Evolutionary conservation across 2,797 vertebrate genomes (phyloP), one percentile per base, ranked within the genome.

Genomic region (Enteromius paludinosus): DNA sequence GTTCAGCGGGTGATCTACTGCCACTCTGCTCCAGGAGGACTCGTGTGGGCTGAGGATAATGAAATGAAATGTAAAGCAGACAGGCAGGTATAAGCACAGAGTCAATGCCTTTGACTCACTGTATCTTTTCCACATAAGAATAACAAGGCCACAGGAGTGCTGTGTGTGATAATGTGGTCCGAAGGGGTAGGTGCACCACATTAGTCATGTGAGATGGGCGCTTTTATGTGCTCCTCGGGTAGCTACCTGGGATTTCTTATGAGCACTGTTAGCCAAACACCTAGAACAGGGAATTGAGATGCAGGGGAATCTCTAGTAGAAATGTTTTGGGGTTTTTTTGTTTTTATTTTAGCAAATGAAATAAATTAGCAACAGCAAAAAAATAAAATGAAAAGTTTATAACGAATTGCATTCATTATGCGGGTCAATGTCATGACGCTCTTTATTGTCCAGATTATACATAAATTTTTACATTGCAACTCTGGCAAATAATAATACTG

Each of bases 251-350:
- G 71, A 80, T 89, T 91, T 88, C 85, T 90, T 87, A 70, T 87
- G 87, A 62, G 83, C 79, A 82, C 82, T 86, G 83, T 89, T 89
- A 92, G 88, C 78, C 85, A 85, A 90, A 87, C 90, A 89, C 83
- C 81, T 83, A 77, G 70, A 74, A 59, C 54, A 61, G 17, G 18
- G 5, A 41, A 30, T 49, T 28, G 15, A 78, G 41, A 20, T 17
- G 33, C 49, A 23, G 49, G 18, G 25, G 10, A 14, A 43, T 25
- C 3, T 28, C 3, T 17, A 17, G 9, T 30, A 25, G 30, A 49
- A 33, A 52, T 20, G 8, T 0, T 49, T 8, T 9, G n/a, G n/a
- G n/a, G 8, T 11, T 20, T 18, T 25, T 23, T 15, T 4, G 11
- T 20, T 20, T 11, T 47, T 28, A 30, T 18, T 49, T 14, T 43